Evolutionary conservation across 2,888 invertebrate species (phyloP), one percentile per base, ranked within the genome.

Genomic region (Lagria hirta): DNA sequence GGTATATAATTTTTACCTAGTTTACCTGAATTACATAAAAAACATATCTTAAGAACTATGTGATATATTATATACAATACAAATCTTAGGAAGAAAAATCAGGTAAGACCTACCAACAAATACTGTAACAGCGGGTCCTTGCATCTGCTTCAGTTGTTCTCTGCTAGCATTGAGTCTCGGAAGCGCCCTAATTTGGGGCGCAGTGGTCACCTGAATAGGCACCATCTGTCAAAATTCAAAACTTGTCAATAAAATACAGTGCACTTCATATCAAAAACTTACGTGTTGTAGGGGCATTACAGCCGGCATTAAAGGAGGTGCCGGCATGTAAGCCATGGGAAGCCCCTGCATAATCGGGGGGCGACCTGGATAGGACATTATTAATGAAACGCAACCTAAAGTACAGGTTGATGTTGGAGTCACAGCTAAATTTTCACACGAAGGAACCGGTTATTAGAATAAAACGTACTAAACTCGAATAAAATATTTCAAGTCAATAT

Each of bases 111-210:
- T 68, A 81, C 97, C 97, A 30, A 98, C 91, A 75, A 98, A 98
- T 2, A 98, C 96, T 1, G 98, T 98, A 18, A 98, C 94, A 1
- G 93, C 85, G 0, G 96, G 95, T 0, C 93, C 92, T 32, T 83
- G 83, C 35, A 64, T 55, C 49, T 66, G 66, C 43, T 70, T 69
- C 36, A 68, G 57, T 44, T 70, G 70, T 34, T 70, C 68, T 30
- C 69, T 54, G 52, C 66, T 70, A 3, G 70, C 68, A 55, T 71
- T 71, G 26, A 70, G 57, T 52, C 66, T 67, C 2, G 68, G 71
- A 47, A 66, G 68, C 33, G 70, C 71, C 36, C 72, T 56, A 34
- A 72, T 71, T 57, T 70, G 70, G 12, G 73, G 69, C 10, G 69
- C 68, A 36, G 70, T 66, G 30, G 71, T 67, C 43, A 73, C 71